Conservation (phyloP, 2,797 vertebrate genomes). For the Hyperoplus lanceolatus region DNA sequence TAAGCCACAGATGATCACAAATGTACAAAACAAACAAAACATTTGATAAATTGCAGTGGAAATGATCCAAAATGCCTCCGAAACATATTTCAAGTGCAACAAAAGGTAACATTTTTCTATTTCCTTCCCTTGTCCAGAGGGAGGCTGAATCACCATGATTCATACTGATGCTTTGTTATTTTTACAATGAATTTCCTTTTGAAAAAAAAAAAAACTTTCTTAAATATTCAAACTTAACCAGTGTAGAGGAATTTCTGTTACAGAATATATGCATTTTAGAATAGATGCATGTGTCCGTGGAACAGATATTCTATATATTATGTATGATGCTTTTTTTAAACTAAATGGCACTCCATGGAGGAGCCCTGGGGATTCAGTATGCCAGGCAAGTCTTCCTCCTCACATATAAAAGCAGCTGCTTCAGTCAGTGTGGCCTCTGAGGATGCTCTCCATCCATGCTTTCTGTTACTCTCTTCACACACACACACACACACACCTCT, state of each 20-base stretch:
- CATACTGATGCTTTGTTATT: conserved; percentile 32
- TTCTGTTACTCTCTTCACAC: conserved; percentile 21
- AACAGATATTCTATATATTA: background rate
- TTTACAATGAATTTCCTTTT: conserved; percentile 20
- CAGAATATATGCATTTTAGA: background rate
- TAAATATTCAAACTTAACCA: background rate
- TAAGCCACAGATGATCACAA: background rate
- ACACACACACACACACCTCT: background rate
- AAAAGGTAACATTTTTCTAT: too few species aligned
- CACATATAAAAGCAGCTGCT: conserved; percentile 69
- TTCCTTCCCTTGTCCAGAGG: background rate
- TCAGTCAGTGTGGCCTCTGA: conserved; percentile 48
- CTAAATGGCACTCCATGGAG: conserved; percentile 7
- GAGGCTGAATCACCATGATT: conserved; percentile 43
- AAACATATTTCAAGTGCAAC: too few species aligned
- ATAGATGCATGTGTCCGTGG: background rate
- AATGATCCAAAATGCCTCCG: too few species aligned
- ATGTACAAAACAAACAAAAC: conserved; percentile 18
- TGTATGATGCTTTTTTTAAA: background rate
- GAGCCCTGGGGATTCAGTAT: conserved; percentile 27
- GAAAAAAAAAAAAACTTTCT: background rate
- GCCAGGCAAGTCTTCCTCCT: conserved; percentile 38
- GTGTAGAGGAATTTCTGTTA: background rate
- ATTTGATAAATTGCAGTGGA: too few species aligned
- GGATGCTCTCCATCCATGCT: conserved; percentile 69